These are phyloP conservation scores for Nestor notabilis DNA, from an alignment of 2,113 vertebrate species.

Conservation along the genomic window DNA sequence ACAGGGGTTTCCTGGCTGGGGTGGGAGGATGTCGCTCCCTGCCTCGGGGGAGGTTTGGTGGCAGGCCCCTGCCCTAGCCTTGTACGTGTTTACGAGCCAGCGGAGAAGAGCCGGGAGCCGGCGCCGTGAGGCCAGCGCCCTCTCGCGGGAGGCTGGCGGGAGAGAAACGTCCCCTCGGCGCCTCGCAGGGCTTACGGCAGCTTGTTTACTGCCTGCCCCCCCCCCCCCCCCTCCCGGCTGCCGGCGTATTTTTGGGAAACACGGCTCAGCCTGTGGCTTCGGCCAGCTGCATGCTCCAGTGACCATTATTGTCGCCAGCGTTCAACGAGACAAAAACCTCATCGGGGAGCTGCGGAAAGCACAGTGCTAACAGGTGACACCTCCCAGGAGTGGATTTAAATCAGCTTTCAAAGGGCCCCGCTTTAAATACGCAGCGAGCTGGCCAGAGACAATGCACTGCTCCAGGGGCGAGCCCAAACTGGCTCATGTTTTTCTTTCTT, in stretches of 20 bases:
- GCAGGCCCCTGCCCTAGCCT: neutral
- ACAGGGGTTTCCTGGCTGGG: neutral
- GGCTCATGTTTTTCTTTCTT: neutral
- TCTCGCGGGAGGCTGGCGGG: constrained; percentile 42
- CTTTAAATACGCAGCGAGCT: neutral
- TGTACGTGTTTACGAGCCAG: constrained; percentile 38
- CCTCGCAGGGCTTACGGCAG: neutral
- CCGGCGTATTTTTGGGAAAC: neutral
- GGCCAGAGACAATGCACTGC: neutral
- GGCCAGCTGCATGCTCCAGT: neutral
- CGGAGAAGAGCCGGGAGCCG: neutral
- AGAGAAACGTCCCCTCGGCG: neutral
- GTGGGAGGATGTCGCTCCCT: neutral
- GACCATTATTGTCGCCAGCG: neutral
- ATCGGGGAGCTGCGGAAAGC: neutral
- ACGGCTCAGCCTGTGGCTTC: neutral
- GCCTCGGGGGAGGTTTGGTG: neutral
- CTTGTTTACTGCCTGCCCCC: constrained; percentile 47
- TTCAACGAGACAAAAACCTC: neutral
- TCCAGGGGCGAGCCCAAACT: neutral
- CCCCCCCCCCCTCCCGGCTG: neutral
- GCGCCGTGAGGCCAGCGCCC: constrained; percentile 45
- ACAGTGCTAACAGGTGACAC: neutral
- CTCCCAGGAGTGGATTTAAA: neutral
- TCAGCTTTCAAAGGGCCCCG: neutral